Percentiles rank a stretch among this genome's conserved stretches.
These are phyloP conservation scores for Lophius piscatorius DNA, from an alignment of 2,113 vertebrate genomes.

Conservation along the genomic window DNA sequence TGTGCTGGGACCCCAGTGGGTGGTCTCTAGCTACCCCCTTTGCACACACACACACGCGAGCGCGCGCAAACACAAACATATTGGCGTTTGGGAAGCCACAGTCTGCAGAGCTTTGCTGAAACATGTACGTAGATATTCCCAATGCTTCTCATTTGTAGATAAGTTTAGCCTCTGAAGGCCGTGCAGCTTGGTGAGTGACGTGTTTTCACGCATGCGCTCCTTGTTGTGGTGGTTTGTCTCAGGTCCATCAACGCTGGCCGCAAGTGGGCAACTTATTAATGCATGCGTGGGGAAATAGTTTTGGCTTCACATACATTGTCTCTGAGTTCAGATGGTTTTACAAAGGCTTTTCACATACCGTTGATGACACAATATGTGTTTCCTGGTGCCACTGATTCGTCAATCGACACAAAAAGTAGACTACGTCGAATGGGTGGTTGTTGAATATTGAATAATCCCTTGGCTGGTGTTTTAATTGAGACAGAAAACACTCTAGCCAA, in stretches of 20 bases:
- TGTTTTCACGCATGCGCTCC: conserved; percentile 18
- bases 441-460: too few species aligned
- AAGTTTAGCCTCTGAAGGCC: conserved; percentile 38
- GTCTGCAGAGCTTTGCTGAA: conserved; percentile 28
- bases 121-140: conserved; percentile 19
- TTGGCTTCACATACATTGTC: conserved; percentile 15
- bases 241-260: conserved; percentile 23
- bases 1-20: conserved; percentile 70
- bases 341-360: background rate
- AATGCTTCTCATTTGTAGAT: conserved; percentile 18
- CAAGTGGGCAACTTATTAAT: conserved; percentile 26
- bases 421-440: too few species aligned
- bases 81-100: conserved; percentile 50
- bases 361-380: background rate
- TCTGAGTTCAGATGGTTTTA: background rate
- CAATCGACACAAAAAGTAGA: too few species aligned
- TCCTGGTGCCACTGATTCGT: too few species aligned
- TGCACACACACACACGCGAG: background rate
- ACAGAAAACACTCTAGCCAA: too few species aligned
- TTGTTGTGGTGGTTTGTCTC: conserved; percentile 38
- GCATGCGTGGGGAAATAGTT: conserved; percentile 22
- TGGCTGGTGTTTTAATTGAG: too few species aligned
- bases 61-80: conserved; percentile 31
- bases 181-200: conserved; percentile 8
- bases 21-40: conserved; percentile 67